These are phyloP conservation scores for Colistium nudipinnis DNA, from an alignment of 2,113 vertebrate species.

Conservation along the genomic window DNA sequence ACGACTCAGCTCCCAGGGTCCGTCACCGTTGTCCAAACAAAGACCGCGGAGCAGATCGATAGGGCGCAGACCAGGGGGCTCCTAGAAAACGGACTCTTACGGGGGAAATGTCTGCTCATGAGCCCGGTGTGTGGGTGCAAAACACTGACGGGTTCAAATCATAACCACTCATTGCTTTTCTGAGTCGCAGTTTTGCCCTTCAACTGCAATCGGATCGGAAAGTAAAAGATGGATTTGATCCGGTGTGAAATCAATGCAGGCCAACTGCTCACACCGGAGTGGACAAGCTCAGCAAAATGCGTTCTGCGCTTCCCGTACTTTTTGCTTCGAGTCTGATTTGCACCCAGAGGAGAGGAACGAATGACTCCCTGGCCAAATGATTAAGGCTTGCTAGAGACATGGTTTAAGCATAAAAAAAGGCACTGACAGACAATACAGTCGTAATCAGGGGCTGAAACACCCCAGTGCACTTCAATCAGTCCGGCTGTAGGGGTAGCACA, in stretches of 20 bases:
- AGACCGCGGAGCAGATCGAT: slow-evolving; percentile 65
- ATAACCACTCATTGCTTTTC: background rate
- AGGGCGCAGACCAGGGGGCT: slow-evolving; percentile 33
- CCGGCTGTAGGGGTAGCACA: slow-evolving; percentile 59
- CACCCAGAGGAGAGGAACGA: slow-evolving; percentile 65
- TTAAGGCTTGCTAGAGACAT: slow-evolving; percentile 58
- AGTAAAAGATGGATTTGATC: slow-evolving; percentile 54
- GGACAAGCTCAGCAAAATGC: slow-evolving; percentile 67
- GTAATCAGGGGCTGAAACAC: slow-evolving; percentile 70
- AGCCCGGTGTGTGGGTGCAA: slow-evolving; percentile 4
- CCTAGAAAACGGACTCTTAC: slow-evolving; percentile 29
- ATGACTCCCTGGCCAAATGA: slow-evolving; percentile 67
- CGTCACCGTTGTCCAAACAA: slow-evolving; percentile 70
- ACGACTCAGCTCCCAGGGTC: slow-evolving; percentile 53
- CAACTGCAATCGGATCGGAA: slow-evolving; percentile 34
- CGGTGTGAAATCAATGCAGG: slow-evolving; percentile 63
- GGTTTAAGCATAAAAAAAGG: slow-evolving; percentile 44
- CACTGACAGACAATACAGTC: slow-evolving; percentile 48
- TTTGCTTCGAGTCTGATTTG: slow-evolving; percentile 73
- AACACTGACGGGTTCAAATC: slow-evolving; percentile 24
- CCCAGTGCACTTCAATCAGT: slow-evolving; percentile 78
- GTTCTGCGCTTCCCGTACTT: slow-evolving; percentile 66
- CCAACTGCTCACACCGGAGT: slow-evolving; percentile 56
- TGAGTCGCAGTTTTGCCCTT: background rate
- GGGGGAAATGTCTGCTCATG: slow-evolving; percentile 22